Base-by-base conservation (phyloP, 2,113 vertebrate genomes). In the Phyllostomus discolor region DNA sequence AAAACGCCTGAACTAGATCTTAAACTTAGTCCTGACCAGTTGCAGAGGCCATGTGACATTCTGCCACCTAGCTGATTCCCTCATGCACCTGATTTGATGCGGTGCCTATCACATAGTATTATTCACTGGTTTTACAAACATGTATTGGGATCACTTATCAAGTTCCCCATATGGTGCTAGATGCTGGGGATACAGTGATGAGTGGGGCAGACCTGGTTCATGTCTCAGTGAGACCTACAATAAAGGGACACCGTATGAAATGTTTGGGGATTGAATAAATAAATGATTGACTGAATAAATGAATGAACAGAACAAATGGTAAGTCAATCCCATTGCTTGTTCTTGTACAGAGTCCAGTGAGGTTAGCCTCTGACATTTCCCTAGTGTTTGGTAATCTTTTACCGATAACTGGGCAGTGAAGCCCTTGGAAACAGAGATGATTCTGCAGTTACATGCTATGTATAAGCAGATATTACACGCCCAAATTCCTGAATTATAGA, bases 261-360 rank as follows among this genome's bases (percentile, higher is more conserved):
- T 31, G 33, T 41, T 31, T 92, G 31, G 43, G 84, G 52, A 83
- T 80, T 72, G 28, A 92, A 46, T 88, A 33, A 91, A 75, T n/a
- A 50, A 64, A 31, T 76, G 28, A 92, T 31, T 88, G 43, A 88
- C 2, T 57, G 35, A 88, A 90, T 72, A 24, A 92, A 57, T 82
- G 46, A 91, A 75, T 48, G 59, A 81, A 57, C 7, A 41, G 31
- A 89, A 94, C 59, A 57, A 91, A 69, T 57, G 33, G 7, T 91
- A 72, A 73, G 20, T 73, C 79, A 75, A 16, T 20, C 31, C 50
- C n/a, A 87, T 35, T 33, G 17, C 2, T 46, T 26, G 66, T 94
- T 78, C 70, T 62, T 35, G 2, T 22, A 52, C 35, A 79, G 59
- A 87, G 57, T 72, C 11, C 6, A 59, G 26, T 26, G 48, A 24